phyloP scores from a whole-genome alignment of 2,888 invertebrate genomes.

The Drosophila subsilvestris region DNA sequence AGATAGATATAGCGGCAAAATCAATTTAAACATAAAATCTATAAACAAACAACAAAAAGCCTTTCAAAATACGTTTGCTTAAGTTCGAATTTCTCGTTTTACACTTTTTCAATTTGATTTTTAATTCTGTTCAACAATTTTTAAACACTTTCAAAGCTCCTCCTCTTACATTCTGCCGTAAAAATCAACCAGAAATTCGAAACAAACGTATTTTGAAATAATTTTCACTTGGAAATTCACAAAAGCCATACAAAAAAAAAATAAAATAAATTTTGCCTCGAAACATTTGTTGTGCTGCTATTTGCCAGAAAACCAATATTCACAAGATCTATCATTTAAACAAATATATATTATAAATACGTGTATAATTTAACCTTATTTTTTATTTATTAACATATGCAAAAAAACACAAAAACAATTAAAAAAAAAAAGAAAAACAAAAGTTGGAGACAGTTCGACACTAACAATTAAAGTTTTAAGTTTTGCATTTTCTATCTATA shows the following conservation, averaged over 20 bases:
- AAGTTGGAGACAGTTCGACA: conserved; percentile 18
- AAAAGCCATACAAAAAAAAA: conserved; percentile 52
- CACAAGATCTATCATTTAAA: conserved; percentile 8
- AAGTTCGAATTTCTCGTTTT: conserved; percentile 3
- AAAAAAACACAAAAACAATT: conserved; percentile 22
- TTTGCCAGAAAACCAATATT: conserved; percentile 33
- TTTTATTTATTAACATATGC: conserved; percentile 45
- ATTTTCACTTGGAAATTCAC: no score
- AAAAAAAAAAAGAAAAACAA: conserved; percentile 24
- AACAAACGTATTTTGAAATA: conserved; percentile 43
- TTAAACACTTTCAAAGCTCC: neutral
- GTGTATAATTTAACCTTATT: conserved; percentile 51
- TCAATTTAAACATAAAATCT: conserved; percentile 21
- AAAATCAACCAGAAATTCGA: neutral
- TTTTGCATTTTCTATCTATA: conserved; percentile 72
- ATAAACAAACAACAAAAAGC: conserved; percentile 3
- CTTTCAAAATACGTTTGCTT: conserved; percentile 6
- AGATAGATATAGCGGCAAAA: conserved; percentile 48
- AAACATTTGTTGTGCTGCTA: conserved; percentile 41
- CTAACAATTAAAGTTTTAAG: conserved; percentile 36
- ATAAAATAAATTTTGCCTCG: conserved; percentile 26
- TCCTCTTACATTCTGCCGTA: neutral
- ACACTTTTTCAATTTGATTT: conserved; percentile 5
- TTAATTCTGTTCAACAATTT: neutral
- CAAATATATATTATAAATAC: conserved; percentile 36